Percentiles rank a stretch among this genome's conserved stretches.
These are phyloP conservation scores for Vireo altiloquus DNA, from an alignment of 2,113 vertebrate species.

Conservation along the genomic window DNA sequence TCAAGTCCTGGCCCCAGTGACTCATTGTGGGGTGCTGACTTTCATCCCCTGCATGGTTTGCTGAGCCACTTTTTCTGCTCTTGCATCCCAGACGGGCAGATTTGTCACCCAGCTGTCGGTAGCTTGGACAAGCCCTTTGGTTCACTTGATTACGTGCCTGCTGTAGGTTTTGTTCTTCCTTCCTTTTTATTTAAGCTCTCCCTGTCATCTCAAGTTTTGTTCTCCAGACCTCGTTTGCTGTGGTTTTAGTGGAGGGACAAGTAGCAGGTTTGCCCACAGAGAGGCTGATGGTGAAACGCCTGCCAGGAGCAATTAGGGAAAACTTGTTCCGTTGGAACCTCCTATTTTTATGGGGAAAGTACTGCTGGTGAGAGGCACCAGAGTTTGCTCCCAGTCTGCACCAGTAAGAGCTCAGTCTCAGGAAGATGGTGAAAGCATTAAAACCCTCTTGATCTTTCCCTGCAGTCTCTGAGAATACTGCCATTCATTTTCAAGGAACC, in stretches of 20 bases:
- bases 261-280: neutral
- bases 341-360: neutral
- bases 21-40: neutral
- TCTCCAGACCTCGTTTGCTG: neutral
- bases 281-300: neutral
- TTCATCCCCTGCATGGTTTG: neutral
- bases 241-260: neutral
- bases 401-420: neutral
- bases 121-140: neutral
- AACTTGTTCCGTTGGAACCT: constrained; percentile 19
- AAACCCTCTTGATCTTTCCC: neutral
- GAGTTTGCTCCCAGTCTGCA: neutral
- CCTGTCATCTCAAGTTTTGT: neutral
- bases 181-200: neutral
- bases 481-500: neutral
- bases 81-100: accelerated
- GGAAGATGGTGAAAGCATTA: neutral
- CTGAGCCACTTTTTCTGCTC: neutral
- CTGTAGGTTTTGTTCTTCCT: neutral
- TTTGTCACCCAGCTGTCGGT: neutral
- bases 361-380: neutral
- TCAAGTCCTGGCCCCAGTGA: neutral
- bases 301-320: neutral
- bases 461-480: neutral
- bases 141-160: neutral